phyloP scores from a whole-genome alignment of 2,113 vertebrate species.

The Craseonycteris thonglongyai region DNA sequence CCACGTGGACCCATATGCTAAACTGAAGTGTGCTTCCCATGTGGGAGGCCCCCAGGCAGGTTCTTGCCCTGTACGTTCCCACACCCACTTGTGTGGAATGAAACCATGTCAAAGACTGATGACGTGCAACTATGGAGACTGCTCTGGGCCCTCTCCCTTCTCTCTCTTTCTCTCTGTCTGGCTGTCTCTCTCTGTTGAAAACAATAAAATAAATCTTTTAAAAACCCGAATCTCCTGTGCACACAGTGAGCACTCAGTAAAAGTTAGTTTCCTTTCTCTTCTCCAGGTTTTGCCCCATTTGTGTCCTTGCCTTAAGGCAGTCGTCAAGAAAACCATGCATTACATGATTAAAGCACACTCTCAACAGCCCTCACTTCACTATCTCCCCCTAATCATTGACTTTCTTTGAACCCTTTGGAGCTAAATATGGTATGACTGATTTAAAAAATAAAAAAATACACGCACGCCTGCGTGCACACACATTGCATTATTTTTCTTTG shows the following conservation, averaged over 20 bases:
- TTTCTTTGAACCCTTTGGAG: neutral
- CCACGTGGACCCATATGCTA: no score
- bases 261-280: neutral
- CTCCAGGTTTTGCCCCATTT: neutral
- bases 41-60: no score
- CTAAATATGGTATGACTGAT: neutral
- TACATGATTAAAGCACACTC: neutral
- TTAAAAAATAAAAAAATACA: neutral
- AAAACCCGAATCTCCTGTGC: neutral
- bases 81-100: no score
- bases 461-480: fast-evolving
- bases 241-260: neutral
- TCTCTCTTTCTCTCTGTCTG: no score
- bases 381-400: neutral
- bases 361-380: neutral
- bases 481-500: neutral
- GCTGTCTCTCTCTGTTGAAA: no score
- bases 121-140: no score
- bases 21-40: no score
- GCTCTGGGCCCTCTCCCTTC: no score
- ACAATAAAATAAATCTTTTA: no score
- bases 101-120: no score
- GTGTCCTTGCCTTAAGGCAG: neutral
- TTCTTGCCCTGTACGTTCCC: no score
- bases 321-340: neutral